Evolutionary conservation across 1,140 invertebrate species (phyloP), one percentile per base, ranked within the genome.

Genomic region (Xylocopa sonorina): DNA sequence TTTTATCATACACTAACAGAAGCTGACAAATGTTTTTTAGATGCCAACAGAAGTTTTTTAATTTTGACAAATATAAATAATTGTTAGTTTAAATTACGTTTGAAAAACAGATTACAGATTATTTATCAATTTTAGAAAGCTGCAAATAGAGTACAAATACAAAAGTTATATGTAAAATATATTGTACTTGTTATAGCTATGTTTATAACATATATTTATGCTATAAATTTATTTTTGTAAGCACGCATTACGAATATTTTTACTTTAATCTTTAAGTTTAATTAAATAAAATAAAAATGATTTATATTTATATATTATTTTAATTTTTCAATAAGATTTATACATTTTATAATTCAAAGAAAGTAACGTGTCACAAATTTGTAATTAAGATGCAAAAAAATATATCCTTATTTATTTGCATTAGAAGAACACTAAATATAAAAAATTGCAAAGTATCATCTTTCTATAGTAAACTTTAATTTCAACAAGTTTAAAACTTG

Each of bases 111-210:
- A n/a, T n/a, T n/a, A n/a, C n/a, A n/a, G n/a, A n/a, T n/a, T 6
- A 2, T 24, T 46, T 60, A 24, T 58, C 5, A 72, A 34, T 2
- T 34, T 60, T 5, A 27, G 0, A 29, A 29, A 46, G 41, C 69
- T 72, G 69, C 69, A 72, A 72, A 72, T 57, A 48, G 41, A 60
- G 51, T 57, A 9, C 21, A n/a, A 43, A 27, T 29, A 24, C n/a
- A 3, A 55, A 69, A 57, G 6, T 5, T 29, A 16, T 24, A 18
- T n/a, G n/a, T n/a, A n/a, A n/a, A n/a, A n/a, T n/a, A n/a, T n/a
- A 43, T 71, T 43, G n/a, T 48, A 51, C 10, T 21, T 4, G 48
- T 51, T 63, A 29, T 14, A 50, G 24, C n/a, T n/a, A 41, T 32
- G 41, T 51, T 29, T 62, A 50, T 50, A 41, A 27, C 5, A 51